Percentiles rank a stretch among this genome's conserved stretches.
These are phyloP conservation scores for Channa maculata DNA, from an alignment of 2,113 vertebrate genomes.

Conservation along the genomic window DNA sequence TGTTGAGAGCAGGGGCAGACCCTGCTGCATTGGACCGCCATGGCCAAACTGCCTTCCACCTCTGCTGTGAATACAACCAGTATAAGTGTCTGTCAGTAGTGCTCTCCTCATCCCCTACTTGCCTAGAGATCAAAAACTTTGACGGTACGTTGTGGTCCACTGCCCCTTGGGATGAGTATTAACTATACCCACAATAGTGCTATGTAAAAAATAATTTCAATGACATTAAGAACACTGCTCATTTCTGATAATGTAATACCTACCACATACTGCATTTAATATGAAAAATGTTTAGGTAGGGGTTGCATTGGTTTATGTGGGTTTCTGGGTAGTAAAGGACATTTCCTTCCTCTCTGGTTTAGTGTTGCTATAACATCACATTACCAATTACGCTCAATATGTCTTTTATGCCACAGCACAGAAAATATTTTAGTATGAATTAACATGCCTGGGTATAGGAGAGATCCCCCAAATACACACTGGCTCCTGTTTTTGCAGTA, in stretches of 20 bases:
- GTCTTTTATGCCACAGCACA: not conserved
- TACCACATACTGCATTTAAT: no score
- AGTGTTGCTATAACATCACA: conserved; percentile 4
- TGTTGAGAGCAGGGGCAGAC: conserved; percentile 84
- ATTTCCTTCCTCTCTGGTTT: conserved; percentile 60
- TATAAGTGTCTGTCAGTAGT: conserved; percentile 80
- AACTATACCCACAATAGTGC: not conserved
- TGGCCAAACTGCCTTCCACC: conserved; percentile 87
- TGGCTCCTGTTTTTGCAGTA: not conserved
- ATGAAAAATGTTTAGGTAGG: conserved; percentile 1
- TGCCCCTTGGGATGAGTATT: not conserved
- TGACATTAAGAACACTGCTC: not conserved
- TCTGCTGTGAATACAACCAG: conserved; percentile 88
- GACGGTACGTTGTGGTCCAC: conserved; percentile 80
- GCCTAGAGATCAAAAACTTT: conserved; percentile 87
- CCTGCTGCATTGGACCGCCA: conserved; percentile 87
- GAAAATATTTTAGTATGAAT: conserved; percentile 2
- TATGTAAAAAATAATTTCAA: not conserved
- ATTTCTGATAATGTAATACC: not conserved
- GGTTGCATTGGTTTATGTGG: conserved; percentile 18
- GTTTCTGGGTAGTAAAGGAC: conserved; percentile 40
- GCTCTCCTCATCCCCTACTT: conserved; percentile 64
- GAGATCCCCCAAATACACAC: conserved; percentile 14
- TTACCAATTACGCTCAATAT: not conserved
- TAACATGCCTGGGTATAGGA: not conserved